Base-by-base conservation (phyloP, 2,113 vertebrate species). In the Phaethon lepturus region DNA sequence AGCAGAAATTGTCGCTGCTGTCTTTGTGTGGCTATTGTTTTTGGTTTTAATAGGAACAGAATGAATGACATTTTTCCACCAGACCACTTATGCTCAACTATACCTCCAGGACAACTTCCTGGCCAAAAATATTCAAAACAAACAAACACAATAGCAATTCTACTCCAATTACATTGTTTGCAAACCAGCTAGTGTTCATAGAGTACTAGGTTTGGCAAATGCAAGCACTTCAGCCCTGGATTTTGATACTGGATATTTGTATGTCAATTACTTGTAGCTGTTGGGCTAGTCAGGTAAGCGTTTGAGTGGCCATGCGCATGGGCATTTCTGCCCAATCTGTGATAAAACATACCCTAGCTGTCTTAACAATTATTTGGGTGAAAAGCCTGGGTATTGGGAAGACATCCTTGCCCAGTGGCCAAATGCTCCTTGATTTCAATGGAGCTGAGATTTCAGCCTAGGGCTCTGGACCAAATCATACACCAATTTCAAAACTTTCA, bases 11-110 rank as follows among this genome's bases (percentile, higher is more conserved):
- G 85, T 94, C 67, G 2, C 91, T 94, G 94, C 77, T 95, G 93
- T 88, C 94, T 97, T 95, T 96, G 86, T 96, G 95, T 91, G 96
- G 93, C 96, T 96, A 93, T 95, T 97, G 92, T 97, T 96, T 97
- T 93, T 91, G 77, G 92, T 81, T 95, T 96, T 92, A 97, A 97
- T 95, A 97, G 86, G 93, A 97, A 97, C 90, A 96, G 89, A 94
- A 95, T 96, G 95, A 96, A 97, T 97, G 96, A 95, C 94, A 96
- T 97, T 97, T 95, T 96, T 97, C 96, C 93, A 95, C 96, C 93
- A 96, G 79, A 64, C 92, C 95, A 83, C 92, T 96, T 96, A 95
- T 95, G 92, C 86, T 94, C 95, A 95, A 95, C 95, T 96, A 93
- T 97, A 97, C 90, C 94, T 96, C 96, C 96, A 97, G 96, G 96